These are phyloP conservation scores for Gymnocheta viridis DNA, from an alignment of 2,888 invertebrate genomes.

Conservation along the genomic window DNA sequence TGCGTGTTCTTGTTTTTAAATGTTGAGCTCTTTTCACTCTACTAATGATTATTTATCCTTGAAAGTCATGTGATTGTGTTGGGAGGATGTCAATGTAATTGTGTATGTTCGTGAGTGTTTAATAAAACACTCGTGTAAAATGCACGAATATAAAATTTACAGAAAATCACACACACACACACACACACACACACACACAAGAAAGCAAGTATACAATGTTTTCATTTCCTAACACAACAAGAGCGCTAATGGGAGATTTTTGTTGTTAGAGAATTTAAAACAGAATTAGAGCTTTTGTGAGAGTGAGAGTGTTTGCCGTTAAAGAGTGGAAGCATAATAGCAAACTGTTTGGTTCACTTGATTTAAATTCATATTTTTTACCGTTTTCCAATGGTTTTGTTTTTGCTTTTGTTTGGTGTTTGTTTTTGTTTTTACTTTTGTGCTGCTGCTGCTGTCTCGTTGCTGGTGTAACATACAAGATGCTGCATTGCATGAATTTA, in stretches of 20 bases:
- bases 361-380: slow-evolving; percentile 19
- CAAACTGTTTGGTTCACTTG: slow-evolving; percentile 34
- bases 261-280: not conserved
- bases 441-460: slow-evolving; percentile 26
- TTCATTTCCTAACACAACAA: not conserved
- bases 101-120: not conserved
- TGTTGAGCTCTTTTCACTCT: slow-evolving; percentile 52
- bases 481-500: slow-evolving; percentile 69
- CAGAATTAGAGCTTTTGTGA: slow-evolving; percentile 11
- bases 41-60: slow-evolving; percentile 68
- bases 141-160: slow-evolving; percentile 40
- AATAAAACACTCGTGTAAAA: slow-evolving; percentile 30
- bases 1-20: not conserved
- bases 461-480: slow-evolving; percentile 60
- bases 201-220: not conserved
- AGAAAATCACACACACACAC: slow-evolving; percentile 5
- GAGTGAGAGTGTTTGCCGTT: slow-evolving; percentile 8
- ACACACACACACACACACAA: not conserved
- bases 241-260: not conserved
- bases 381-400: slow-evolving; percentile 2
- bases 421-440: slow-evolving; percentile 23
- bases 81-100: not conserved
- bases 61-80: slow-evolving; percentile 65
- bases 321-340: slow-evolving; percentile 50
- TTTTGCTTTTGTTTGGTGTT: slow-evolving; percentile 19